phyloP scores from a whole-genome alignment of 2,888 invertebrate species.

The Pheosia gnoma region DNA sequence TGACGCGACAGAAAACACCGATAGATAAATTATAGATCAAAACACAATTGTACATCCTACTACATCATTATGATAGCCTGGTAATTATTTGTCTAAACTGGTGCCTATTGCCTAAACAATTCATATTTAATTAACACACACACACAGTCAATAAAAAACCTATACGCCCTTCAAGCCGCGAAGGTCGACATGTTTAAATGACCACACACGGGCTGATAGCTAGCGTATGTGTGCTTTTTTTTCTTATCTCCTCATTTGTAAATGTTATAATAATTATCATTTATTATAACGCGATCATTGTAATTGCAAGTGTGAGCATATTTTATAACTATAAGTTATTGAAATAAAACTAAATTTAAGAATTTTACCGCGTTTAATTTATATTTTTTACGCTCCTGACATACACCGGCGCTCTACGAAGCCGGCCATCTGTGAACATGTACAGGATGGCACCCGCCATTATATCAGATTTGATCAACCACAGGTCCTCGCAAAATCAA shows the following conservation, averaged over 20 bases:
- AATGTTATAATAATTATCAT: not conserved
- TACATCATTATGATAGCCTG: not conserved
- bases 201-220: slow-evolving; percentile 34
- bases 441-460: too few relatives aligned
- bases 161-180: slow-evolving; percentile 44
- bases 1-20: too few relatives aligned
- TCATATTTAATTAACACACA: not conserved
- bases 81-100: not conserved
- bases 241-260: slow-evolving; percentile 28
- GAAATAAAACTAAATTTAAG: too few relatives aligned
- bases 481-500: too few relatives aligned
- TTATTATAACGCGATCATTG: not conserved
- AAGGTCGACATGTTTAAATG: slow-evolving; percentile 55
- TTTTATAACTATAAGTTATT: too few relatives aligned
- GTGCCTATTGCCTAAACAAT: not conserved
- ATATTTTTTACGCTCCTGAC: too few relatives aligned
- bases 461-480: too few relatives aligned
- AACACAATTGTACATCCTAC: not conserved
- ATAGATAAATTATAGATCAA: too few relatives aligned
- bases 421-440: too few relatives aligned
- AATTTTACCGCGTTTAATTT: too few relatives aligned
- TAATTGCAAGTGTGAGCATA: not conserved
- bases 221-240: slow-evolving; percentile 28
- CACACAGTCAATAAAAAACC: slow-evolving; percentile 17
- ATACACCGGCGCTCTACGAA: too few relatives aligned